These are phyloP conservation scores for Philonicus albiceps DNA, from an alignment of 2,888 invertebrate species.

Conservation along the genomic window DNA sequence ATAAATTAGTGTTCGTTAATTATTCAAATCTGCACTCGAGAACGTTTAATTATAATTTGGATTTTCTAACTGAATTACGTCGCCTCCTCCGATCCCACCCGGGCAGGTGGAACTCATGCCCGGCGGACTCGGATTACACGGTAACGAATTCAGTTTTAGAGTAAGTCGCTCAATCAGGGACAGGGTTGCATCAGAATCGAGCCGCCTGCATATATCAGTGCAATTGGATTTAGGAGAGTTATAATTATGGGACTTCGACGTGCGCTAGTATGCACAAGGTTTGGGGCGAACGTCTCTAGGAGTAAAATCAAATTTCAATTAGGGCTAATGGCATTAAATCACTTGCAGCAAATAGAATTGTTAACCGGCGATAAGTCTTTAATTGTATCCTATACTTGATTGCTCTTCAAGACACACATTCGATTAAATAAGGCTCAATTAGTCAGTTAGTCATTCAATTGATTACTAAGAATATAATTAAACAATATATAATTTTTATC, in stretches of 20 bases:
- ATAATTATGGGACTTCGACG: neutral
- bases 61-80: constrained; percentile 25
- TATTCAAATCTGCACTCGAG: constrained; percentile 37
- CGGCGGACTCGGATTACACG: neutral
- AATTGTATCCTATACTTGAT: neutral
- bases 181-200: constrained; percentile 21
- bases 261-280: neutral
- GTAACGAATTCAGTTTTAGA: constrained; percentile 18
- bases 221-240: constrained; percentile 32
- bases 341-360: constrained; percentile 43
- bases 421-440: neutral
- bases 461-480: no score
- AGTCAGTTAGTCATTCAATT: no score
- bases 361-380: constrained; percentile 37
- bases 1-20: constrained; percentile 38
- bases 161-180: constrained; percentile 16
- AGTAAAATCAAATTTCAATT: constrained; percentile 46
- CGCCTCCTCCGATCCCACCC: neutral
- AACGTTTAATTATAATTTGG: constrained; percentile 38
- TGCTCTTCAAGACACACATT: neutral
- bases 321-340: constrained; percentile 45
- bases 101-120: neutral
- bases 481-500: no score
- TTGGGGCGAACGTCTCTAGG: neutral
- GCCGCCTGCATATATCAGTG: neutral